Base-by-base conservation (phyloP, 1,140 invertebrate species). In the Bursaphelenchus mucronatus region DNA sequence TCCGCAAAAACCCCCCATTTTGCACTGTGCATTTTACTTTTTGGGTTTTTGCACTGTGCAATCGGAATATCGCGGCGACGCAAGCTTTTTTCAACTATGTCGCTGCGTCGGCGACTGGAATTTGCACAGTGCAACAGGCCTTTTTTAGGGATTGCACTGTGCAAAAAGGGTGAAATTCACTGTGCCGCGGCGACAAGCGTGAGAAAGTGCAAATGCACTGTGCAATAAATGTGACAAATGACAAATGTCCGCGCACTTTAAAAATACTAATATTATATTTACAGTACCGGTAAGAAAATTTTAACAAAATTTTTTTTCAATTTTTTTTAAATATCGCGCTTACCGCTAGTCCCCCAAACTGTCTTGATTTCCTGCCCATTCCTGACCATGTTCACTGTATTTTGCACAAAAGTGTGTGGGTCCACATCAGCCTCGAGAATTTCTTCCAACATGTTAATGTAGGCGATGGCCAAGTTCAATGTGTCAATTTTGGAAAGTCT, bases 401-500 rank as follows among this genome's bases (percentile, higher is more conserved):
- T 52, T 41, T 79, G 53, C 39, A 79, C 30, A 54, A 76, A 81
- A 3, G 55, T 50, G 10, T 57, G 53, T 15, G 75, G 63, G 49
- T 76, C 64, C 40, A 64, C 52, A 43, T 78, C 74, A 6, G 69
- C 76, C 58, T 79, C 53, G 8, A 94, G 83, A 10, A 97, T 83
- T 79, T 97, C 92, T 54, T 89, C 88, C 88, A 99, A 94, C 81
- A 99, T 93, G 44, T 90, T 89, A 70, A 99, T 98, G 82, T 99
- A 98, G 9, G 94, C 96, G 71, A 97, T 97, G 8, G 95, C 94
- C 73, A 98, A 83, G 0, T 94, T 87, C 0, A 98, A 84, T 0
- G 95, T 97, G 84, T 98, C 95, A 74, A 98, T 97, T 76, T 95
- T 90, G 0, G 94, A 97, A 0, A 98, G 86, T 0, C 95, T 86